Conservation (phyloP, 2,113 vertebrate genomes). For the human (Homo sapiens) region GRCh38 chr1:152856001-152856500, state of each 20-base stretch:
- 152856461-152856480: not conserved
- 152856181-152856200: not conserved
- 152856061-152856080: not conserved
- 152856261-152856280: not conserved
- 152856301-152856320: rapidly evolving
- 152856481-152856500: not conserved
- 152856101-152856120: not conserved
- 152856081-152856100: not conserved
- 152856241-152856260: not conserved
- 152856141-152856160: not conserved
- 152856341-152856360: not conserved
- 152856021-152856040: not conserved
- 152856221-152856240: not conserved
- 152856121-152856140: not conserved
- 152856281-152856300: not conserved
- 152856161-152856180: not conserved
- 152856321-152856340: not conserved
- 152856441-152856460: not conserved
- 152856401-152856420: not conserved
- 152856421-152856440: not conserved
- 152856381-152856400: not conserved
- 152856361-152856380: not conserved
- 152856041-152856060: not conserved
- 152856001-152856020: not conserved
- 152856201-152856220: not conserved